Percentiles rank a stretch among this genome's conserved stretches.
These are phyloP conservation scores for Pelodytes ibericus DNA, from an alignment of 2,797 vertebrate species.

Conservation along the genomic window DNA sequence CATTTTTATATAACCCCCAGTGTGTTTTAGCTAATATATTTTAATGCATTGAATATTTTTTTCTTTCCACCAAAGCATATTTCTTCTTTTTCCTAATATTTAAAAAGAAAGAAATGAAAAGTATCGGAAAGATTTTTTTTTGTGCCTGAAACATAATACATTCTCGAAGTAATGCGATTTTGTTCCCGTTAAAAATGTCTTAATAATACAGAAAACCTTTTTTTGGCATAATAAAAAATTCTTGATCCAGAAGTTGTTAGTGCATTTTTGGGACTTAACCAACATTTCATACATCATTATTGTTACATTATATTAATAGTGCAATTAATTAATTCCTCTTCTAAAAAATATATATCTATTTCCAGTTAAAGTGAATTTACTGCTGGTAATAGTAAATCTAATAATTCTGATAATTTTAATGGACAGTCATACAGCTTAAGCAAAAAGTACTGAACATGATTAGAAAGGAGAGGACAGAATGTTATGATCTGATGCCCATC, in stretches of 20 bases:
- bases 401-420: not conserved
- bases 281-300: not conserved
- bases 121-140: not conserved
- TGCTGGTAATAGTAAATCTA: constrained; percentile 2
- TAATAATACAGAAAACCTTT: not conserved
- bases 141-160: not conserved
- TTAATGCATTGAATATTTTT: no score
- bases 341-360: not conserved
- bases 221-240: not conserved
- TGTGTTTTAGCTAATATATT: no score
- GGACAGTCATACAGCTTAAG: no score
- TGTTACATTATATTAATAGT: constrained; percentile 41
- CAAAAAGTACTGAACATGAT: no score
- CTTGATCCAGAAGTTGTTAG: constrained; percentile 9
- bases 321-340: constrained; percentile 25
- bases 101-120: not conserved
- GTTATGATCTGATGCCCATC: no score
- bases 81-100: no score
- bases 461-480: no score
- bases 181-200: not conserved
- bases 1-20: no score
- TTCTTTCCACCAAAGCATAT: no score
- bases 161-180: not conserved
- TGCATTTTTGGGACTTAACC: constrained; percentile 27
- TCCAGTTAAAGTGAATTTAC: not conserved